Evolutionary conservation across 2,113 vertebrate genomes (phyloP), one percentile per base, ranked within the genome.

Genomic region (Elephantulus edwardii): DNA sequence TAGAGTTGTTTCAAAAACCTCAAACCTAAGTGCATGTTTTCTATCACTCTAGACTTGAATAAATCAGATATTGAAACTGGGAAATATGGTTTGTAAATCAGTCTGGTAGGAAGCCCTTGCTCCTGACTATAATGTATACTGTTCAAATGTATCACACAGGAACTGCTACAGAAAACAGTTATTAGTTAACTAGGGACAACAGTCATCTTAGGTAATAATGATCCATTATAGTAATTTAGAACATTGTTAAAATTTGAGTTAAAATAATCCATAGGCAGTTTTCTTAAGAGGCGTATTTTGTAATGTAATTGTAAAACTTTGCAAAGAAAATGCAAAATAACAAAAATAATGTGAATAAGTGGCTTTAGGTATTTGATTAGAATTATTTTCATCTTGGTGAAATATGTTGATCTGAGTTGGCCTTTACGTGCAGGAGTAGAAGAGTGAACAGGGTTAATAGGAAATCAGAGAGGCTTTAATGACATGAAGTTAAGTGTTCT

Each of bases 391-490:
- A 71, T 24, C 58, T 13, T 5, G 35, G 13, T 44, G 9, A 79
- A 8, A 38, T 10, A n/a, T 22, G 33, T 17, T 9, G 52, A 9
- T 58, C 26, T 13, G 38, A 11, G 38, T 38, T 26, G 22, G 75
- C 10, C 35, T 26, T 60, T 30, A 5, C 9, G 8, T 19, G 28
- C 22, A n/a, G 24, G 30, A 44, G 40, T 3, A 74, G 9, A 38
- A 86, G 28, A 46, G 7, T 5, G 77, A n/a, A 3, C 28, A 83
- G 44, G 52, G 58, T 71, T 52, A 68, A 13, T 3, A 64, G 54
- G 64, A 35, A 42, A 6, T 14, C 14, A 14, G 13, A 40, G 3
- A 6, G 20, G 12, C 0, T 2, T 14, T 26, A 48, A 1, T 3
- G 9, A 35, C 11, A 14, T 13, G 40, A 4, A 74, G 19, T 35